Conservation (phyloP, 2,113 vertebrate species). For the Ploceus nigricollis region DNA sequence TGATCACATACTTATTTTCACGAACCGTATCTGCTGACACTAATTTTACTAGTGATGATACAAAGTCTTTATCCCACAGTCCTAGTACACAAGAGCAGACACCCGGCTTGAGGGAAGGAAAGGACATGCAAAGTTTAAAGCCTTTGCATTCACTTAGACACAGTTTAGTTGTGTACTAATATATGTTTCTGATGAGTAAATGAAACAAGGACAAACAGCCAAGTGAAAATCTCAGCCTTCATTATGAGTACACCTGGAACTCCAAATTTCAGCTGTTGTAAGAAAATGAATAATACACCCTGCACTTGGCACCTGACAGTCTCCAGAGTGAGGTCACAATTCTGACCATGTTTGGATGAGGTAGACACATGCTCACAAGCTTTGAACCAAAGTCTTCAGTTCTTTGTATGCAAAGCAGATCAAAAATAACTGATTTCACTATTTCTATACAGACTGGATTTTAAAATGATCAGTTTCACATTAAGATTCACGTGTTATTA, state of each 20-base stretch:
- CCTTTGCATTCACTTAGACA: neutral
- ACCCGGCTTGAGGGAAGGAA: neutral
- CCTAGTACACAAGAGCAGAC: neutral
- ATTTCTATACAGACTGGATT: neutral
- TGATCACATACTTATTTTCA: neutral
- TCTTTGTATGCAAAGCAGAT: neutral
- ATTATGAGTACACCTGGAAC: neutral
- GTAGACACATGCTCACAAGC: neutral
- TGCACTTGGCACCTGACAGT: neutral
- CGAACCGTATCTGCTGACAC: neutral
- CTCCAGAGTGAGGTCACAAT: neutral
- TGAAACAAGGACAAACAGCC: neutral
- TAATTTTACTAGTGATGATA: neutral
- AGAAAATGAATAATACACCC: neutral
- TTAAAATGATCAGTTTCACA: neutral
- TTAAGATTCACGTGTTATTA: neutral
- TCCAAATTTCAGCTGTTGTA: neutral
- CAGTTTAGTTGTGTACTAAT: neutral
- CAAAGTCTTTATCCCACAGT: neutral
- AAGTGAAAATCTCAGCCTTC: neutral
- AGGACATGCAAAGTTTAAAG: neutral
- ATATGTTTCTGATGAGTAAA: neutral
- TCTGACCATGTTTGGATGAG: neutral
- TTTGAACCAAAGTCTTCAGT: neutral
- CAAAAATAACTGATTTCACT: neutral